A percentile compares a stretch with the other conserved stretches of the same genome.
phyloP scores from a whole-genome alignment of 2,797 vertebrate genomes.

The Babyrousa celebensis region DNA sequence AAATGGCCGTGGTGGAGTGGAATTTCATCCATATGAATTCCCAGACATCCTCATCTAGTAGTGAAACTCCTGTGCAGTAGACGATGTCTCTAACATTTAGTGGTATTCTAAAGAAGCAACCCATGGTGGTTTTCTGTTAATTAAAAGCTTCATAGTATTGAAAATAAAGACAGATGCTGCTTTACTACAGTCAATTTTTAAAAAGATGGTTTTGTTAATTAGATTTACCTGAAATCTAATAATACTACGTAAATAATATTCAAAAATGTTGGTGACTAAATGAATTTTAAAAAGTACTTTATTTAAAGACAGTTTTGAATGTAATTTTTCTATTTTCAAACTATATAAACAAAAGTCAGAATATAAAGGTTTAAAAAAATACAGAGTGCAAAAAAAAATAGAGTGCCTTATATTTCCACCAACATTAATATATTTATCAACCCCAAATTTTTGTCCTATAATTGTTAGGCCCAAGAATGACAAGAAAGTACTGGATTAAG shows the following conservation, averaged over 20 bases:
- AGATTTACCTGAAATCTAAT: constrained; percentile 15
- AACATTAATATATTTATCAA: background rate
- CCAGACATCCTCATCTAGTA: constrained; percentile 99
- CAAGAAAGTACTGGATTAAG: background rate
- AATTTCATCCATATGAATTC: constrained; percentile 99
- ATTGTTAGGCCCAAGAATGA: background rate
- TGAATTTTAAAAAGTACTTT: constrained; percentile 42
- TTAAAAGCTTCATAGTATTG: constrained; percentile 56
- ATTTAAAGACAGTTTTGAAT: constrained; percentile 3
- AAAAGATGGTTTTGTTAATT: constrained; percentile 38
- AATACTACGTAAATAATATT: constrained; percentile 34
- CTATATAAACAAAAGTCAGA: constrained; percentile 20
- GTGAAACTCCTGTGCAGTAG: constrained; percentile 98
- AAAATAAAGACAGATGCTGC: background rate
- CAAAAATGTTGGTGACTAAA: background rate
- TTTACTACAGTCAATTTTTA: background rate
- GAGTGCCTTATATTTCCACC: background rate
- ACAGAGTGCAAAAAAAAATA: too few relatives aligned
- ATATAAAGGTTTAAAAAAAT: background rate
- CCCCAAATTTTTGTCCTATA: background rate
- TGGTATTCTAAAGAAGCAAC: constrained; percentile 94
- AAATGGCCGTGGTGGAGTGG: constrained; percentile 96
- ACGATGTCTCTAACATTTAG: constrained; percentile 98
- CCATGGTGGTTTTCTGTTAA: constrained; percentile 75
- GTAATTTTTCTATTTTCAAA: background rate